These are phyloP conservation scores for Dolichallabes microphthalmus DNA, from an alignment of 2,113 vertebrate genomes.

Conservation along the genomic window DNA sequence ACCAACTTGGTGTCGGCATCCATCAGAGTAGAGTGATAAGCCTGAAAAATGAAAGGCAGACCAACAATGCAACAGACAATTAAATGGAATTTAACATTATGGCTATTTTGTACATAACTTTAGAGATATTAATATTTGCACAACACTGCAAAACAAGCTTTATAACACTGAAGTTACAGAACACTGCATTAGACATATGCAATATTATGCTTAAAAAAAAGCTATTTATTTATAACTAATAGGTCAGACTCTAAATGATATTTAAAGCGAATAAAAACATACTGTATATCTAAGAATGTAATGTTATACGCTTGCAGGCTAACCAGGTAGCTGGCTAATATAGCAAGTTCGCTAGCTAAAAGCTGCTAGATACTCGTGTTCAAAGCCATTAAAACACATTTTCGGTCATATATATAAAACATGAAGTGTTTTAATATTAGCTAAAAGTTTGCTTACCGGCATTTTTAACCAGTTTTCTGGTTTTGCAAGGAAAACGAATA, in stretches of 20 bases:
- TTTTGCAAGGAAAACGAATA: conserved; percentile 52
- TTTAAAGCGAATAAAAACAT: background rate
- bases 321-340: background rate
- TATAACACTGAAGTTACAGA: background rate
- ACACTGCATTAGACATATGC: background rate
- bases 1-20: conserved; percentile 83
- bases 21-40: conserved; percentile 93
- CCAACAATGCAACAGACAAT: background rate
- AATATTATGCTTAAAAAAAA: background rate
- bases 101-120: background rate
- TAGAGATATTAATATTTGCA: background rate
- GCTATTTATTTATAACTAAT: background rate
- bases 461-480: conserved; percentile 66
- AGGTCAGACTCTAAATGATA: background rate
- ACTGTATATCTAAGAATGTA: background rate
- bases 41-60: conserved; percentile 66
- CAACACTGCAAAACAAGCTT: background rate
- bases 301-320: background rate
- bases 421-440: background rate
- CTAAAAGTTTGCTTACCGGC: conserved; percentile 73
- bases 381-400: background rate
- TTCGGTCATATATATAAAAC: background rate
- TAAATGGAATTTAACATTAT: background rate
- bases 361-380: background rate
- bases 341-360: conserved; percentile 1